A percentile compares a stretch with the other conserved stretches of the same genome.
phyloP scores from a whole-genome alignment of 1,140 invertebrate species.

The Samia ricini region DNA sequence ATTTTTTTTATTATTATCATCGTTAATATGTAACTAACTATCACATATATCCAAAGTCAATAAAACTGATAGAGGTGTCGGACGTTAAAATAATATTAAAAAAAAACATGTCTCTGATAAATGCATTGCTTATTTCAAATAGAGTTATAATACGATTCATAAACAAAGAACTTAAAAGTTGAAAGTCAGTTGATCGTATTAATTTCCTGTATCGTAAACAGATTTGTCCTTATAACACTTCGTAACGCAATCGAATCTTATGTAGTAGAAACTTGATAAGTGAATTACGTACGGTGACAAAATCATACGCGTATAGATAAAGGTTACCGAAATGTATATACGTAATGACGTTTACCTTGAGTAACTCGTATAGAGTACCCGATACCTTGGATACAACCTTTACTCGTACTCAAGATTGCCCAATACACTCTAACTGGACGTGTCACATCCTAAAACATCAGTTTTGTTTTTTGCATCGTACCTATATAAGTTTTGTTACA shows the following conservation, averaged over 20 bases:
- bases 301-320: neutral
- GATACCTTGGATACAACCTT: slow-evolving; percentile 1
- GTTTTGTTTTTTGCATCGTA: neutral
- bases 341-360: slow-evolving; percentile 20
- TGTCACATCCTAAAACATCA: slow-evolving; percentile 5
- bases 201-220: too few species aligned
- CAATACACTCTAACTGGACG: slow-evolving; percentile 4
- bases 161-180: too few species aligned
- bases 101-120: neutral
- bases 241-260: neutral
- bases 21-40: neutral
- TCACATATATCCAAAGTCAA: neutral
- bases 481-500: neutral
- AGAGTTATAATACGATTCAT: too few species aligned
- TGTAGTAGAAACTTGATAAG: neutral
- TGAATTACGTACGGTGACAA: neutral
- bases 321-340: slow-evolving; percentile 6
- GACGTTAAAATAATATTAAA: too few species aligned
- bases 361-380: slow-evolving; percentile 10
- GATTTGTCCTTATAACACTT: neutral
- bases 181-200: too few species aligned
- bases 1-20: neutral
- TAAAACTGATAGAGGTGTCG: neutral
- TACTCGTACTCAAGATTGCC: neutral
- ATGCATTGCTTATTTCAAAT: neutral